Base-by-base conservation (phyloP, 2,888 invertebrate genomes). In the Liposcelis brunnea region DNA sequence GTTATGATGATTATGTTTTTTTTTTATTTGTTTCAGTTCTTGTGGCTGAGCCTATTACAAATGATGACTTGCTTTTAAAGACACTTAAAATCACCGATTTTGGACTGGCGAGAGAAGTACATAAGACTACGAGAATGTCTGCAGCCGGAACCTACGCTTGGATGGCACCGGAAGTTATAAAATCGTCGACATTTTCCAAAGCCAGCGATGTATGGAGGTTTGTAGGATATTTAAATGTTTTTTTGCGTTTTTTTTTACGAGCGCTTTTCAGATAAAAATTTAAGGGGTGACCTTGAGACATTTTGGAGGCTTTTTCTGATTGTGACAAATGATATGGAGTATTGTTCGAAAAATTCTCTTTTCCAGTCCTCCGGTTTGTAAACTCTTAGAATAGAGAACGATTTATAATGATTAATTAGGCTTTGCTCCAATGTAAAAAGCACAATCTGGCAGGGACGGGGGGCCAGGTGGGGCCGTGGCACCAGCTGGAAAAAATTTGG, bases 101-200 rank as follows among this genome's bases (percentile, higher is more conserved):
- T 65, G 95, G 95, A 2, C 67, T 95, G 54, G 95, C 95, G 32
- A 71, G 94, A 49, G 94, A 95, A 64, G 86, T 91, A 49, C 87
- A 91, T 67, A 87, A 91, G 64, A 94, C 95, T 46, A 94, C 94
- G 38, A 74, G 87, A 56, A 94, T 95, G 93, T 94, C 93, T 16
- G 89, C 93, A 16, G 95, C 94, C 21, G 95, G 95, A 48, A 95
- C 95, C 1, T 95, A 94, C 63, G 94, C 95, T 43, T 95, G 95
- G 94, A 95, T 95, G 94, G 91, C 95, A 34, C 95, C 95, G 11
- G 95, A 95, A 73, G 93, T 93, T 52, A 89, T 89, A 62, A 86
- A 83, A 60, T 77, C 79, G 58, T 87, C 85, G 42, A 83, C 79
- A 43, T 90, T 85, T 66, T 86, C 85, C 36, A 90, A 87, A 70